phyloP scores from a whole-genome alignment of 2,888 invertebrate species.

The Ennomos erosarius region DNA sequence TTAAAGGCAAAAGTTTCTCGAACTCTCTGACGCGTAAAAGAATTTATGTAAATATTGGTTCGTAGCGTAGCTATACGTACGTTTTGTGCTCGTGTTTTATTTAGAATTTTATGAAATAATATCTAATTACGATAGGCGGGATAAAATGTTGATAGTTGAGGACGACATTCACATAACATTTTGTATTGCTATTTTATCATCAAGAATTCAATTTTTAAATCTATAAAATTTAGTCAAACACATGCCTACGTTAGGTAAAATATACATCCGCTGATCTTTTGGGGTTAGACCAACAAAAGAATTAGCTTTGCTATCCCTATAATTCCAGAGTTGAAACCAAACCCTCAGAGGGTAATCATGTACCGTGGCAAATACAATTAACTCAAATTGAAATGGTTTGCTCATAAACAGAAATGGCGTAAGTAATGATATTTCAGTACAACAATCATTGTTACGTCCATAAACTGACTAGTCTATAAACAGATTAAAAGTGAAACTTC shows the following conservation, averaged over 20 bases:
- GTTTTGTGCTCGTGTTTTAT: background rate
- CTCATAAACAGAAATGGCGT: slow-evolving; percentile 58
- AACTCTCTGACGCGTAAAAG: slow-evolving; percentile 3
- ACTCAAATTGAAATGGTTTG: slow-evolving; percentile 61
- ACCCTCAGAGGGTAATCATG: slow-evolving; percentile 53
- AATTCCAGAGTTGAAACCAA: slow-evolving; percentile 51
- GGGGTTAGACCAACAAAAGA: slow-evolving; percentile 39
- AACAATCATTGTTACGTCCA: slow-evolving; percentile 30
- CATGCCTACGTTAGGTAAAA: no score
- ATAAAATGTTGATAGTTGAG: no score
- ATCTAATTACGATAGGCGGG: no score
- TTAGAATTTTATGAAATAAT: no score
- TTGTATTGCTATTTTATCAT: no score
- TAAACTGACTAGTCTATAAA: slow-evolving; percentile 5
- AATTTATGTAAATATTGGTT: slow-evolving; percentile 26
- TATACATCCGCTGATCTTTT: background rate
- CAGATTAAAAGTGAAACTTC: slow-evolving; percentile 1
- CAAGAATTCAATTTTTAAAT: no score
- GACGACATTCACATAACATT: no score
- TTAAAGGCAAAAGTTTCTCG: slow-evolving; percentile 42
- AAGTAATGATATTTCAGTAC: slow-evolving; percentile 49
- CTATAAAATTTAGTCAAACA: no score
- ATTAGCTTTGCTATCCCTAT: slow-evolving; percentile 41
- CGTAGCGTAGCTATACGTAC: background rate
- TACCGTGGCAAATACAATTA: slow-evolving; percentile 61